Conservation (phyloP, 2,113 vertebrate genomes). For the Eulemur rufifrons region DNA sequence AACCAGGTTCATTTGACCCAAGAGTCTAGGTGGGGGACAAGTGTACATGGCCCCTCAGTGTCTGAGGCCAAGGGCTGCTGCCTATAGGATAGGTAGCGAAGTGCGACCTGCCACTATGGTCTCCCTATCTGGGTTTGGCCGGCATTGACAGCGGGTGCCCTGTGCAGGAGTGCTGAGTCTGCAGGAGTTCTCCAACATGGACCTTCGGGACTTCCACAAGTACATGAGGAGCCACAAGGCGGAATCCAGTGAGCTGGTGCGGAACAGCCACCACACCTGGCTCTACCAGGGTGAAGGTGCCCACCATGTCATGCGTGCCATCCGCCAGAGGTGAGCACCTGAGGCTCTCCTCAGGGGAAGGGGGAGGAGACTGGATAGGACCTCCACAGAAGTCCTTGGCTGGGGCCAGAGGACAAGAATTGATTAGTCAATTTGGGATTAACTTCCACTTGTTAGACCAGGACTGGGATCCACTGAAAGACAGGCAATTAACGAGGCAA, state of each 20-base stretch:
- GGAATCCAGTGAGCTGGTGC: slow-evolving; percentile 87
- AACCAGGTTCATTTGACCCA: slow-evolving; percentile 56
- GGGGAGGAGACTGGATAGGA: not conserved
- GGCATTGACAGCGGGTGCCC: slow-evolving; percentile 27
- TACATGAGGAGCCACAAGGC: slow-evolving; percentile 86
- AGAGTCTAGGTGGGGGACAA: slow-evolving; percentile 59
- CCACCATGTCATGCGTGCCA: slow-evolving; percentile 91
- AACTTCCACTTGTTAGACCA: not conserved
- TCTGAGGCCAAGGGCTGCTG: slow-evolving; percentile 52
- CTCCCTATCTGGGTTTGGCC: not conserved
- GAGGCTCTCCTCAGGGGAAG: not conserved
- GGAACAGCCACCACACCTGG: slow-evolving; percentile 94
- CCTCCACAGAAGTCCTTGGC: not conserved
- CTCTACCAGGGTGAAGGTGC: slow-evolving; percentile 94
- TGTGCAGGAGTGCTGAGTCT: slow-evolving; percentile 89
- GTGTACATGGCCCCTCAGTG: slow-evolving; percentile 42
- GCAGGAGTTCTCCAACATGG: slow-evolving; percentile 92
- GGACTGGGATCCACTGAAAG: not conserved
- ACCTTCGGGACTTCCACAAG: slow-evolving; percentile 90
- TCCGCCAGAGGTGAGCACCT: slow-evolving; percentile 91
- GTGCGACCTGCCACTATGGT: not conserved
- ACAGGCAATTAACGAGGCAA: slow-evolving; percentile 7
- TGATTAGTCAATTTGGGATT: not conserved
- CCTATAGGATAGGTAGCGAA: slow-evolving; percentile 55
- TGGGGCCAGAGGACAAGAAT: not conserved